Percentiles rank a stretch among this genome's conserved stretches.
These are phyloP conservation scores for Hoplostethus mediterraneus DNA, from an alignment of 2,797 vertebrate genomes.

Conservation along the genomic window DNA sequence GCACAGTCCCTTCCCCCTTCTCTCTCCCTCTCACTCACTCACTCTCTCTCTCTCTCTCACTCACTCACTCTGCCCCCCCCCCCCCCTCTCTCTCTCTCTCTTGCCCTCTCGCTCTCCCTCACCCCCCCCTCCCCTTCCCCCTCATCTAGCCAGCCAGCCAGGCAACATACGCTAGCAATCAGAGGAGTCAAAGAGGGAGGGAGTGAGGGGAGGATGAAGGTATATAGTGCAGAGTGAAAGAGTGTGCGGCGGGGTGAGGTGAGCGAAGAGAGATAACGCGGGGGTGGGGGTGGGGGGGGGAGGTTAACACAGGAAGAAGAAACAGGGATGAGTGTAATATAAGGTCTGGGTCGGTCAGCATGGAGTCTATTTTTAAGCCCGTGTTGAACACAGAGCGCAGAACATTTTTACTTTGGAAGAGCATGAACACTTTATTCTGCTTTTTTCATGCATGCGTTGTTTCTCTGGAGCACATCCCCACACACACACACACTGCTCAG, in stretches of 20 bases:
- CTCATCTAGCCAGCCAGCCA: constrained; percentile 63
- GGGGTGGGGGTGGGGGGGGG: background rate
- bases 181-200: constrained; percentile 72
- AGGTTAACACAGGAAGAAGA: background rate
- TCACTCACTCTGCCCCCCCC: too few relatives aligned
- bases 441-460: constrained; percentile 5
- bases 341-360: constrained; percentile 32
- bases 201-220: constrained; percentile 51
- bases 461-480: constrained; percentile 15
- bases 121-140: constrained; percentile 9
- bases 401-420: constrained; percentile 43
- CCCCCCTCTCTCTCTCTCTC: constrained; percentile 1
- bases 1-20: constrained; percentile 79
- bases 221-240: constrained; percentile 46
- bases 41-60: constrained; percentile 4
- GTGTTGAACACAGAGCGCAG: constrained; percentile 21
- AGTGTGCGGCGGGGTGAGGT: background rate
- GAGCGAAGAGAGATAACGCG: background rate
- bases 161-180: constrained; percentile 81
- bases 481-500: constrained; percentile 32
- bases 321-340: constrained; percentile 18
- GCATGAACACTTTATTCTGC: constrained; percentile 4
- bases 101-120: background rate
- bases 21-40: constrained; percentile 11
- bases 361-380: constrained; percentile 27